Percentiles rank a stretch among this genome's conserved stretches.
These are phyloP conservation scores for Discoglossus pictus DNA, from an alignment of 2,797 vertebrate species.

Conservation along the genomic window DNA sequence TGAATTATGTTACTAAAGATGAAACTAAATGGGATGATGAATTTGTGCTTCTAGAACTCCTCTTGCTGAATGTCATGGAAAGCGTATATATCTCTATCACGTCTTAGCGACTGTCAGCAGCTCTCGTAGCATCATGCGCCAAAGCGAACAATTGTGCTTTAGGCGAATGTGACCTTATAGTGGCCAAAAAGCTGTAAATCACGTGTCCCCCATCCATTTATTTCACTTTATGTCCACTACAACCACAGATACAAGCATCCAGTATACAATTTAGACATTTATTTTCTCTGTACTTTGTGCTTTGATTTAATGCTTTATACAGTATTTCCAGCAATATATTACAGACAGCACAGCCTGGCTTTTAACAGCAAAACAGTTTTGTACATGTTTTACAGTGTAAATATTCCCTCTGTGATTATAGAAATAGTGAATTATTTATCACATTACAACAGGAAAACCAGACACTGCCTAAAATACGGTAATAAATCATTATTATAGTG, in stretches of 20 bases:
- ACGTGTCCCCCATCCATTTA: constrained; percentile 52
- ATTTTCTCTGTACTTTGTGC: constrained; percentile 36
- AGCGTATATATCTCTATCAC: constrained; percentile 48
- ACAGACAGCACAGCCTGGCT: constrained; percentile 22
- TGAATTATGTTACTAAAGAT: constrained; percentile 17
- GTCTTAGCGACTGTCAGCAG: constrained; percentile 48
- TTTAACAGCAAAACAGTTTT: constrained; percentile 31
- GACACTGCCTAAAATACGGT: constrained; percentile 31
- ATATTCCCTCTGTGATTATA: constrained; percentile 41
- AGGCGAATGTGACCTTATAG: constrained; percentile 65
- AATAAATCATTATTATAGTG: constrained; percentile 46
- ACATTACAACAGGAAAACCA: constrained; percentile 44
- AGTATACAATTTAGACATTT: constrained; percentile 42
- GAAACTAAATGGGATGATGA: constrained; percentile 48
- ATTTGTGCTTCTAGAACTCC: constrained; percentile 29
- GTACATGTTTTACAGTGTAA: constrained; percentile 35
- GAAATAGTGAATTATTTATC: constrained; percentile 52
- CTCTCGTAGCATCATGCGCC: constrained; percentile 42
- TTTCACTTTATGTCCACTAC: constrained; percentile 52
- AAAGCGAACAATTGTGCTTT: constrained; percentile 57
- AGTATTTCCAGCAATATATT: constrained; percentile 40
- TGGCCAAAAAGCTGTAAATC: constrained; percentile 60
- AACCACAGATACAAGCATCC: constrained; percentile 28
- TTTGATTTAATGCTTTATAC: constrained; percentile 47
- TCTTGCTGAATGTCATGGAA: constrained; percentile 37